Evolutionary conservation across 2,888 invertebrate genomes (phyloP).

Genomic region (Abrostola triplasia): DNA sequence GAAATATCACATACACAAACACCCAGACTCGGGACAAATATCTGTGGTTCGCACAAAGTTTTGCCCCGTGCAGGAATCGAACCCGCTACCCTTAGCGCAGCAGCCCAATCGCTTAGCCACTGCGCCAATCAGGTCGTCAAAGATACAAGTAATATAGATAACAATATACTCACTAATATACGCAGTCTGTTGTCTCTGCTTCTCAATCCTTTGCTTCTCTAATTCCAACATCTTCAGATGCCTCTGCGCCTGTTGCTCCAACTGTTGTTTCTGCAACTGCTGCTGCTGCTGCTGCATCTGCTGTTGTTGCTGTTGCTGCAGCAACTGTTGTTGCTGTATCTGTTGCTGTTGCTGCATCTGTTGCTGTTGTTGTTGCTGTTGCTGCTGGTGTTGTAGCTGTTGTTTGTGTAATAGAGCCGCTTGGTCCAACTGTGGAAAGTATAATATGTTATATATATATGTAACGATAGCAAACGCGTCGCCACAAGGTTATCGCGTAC

Average conservation of each 20-base stretch:
- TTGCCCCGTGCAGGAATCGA: no score
- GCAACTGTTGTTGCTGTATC: conserved; percentile 37
- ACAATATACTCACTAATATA: conserved; percentile 61
- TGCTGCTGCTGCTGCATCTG: conserved; percentile 40
- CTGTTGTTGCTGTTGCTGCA: conserved; percentile 4
- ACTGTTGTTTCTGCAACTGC: conserved; percentile 40
- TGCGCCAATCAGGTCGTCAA: no score
- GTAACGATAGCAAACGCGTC: no score
- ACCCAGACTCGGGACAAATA: no score
- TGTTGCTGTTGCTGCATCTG: conserved; percentile 21
- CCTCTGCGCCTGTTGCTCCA: conserved; percentile 40
- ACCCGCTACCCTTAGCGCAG: no score
- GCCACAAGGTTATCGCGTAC: no score
- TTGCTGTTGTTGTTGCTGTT: conserved; percentile 4
- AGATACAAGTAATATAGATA: no score
- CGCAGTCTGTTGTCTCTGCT: conserved; percentile 52
- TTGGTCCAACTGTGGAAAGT: conserved; percentile 48
- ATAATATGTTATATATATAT: background rate
- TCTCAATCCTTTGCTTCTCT: conserved; percentile 57
- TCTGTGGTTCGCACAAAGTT: no score
- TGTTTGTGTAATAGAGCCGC: conserved; percentile 40
- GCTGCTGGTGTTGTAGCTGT: conserved; percentile 1
- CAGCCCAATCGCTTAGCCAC: no score
- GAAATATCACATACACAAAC: no score
- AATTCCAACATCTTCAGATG: conserved; percentile 50